These are phyloP conservation scores for Chironomus striatipennis DNA, from an alignment of 1,140 invertebrate genomes.

Conservation along the genomic window DNA sequence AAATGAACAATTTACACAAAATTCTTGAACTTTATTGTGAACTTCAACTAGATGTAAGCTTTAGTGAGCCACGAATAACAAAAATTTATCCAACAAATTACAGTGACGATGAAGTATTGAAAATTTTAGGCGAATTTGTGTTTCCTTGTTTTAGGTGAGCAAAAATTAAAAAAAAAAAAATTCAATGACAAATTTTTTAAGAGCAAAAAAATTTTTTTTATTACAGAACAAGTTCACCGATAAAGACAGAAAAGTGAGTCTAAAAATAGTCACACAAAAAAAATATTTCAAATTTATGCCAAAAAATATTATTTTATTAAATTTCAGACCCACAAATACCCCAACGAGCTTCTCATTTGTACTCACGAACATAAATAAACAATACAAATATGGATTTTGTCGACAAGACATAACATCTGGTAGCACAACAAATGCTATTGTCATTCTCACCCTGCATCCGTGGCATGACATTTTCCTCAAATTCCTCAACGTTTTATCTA, in stretches of 20 bases:
- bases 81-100: neutral
- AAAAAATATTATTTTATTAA: neutral
- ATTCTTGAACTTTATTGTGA: neutral
- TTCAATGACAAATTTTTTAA: neutral
- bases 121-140: neutral
- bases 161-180: neutral
- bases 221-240: neutral
- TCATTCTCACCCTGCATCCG: slow-evolving; percentile 76
- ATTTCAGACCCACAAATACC: neutral
- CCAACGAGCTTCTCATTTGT: slow-evolving; percentile 74
- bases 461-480: slow-evolving; percentile 96
- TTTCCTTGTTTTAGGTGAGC: neutral
- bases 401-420: slow-evolving; percentile 77
- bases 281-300: neutral
- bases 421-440: slow-evolving; percentile 50
- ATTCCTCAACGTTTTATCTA: slow-evolving; percentile 44
- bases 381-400: slow-evolving; percentile 94
- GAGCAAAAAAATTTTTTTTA: neutral
- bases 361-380: slow-evolving; percentile 83
- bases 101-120: neutral
- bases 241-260: neutral
- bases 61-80: neutral
- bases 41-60: neutral
- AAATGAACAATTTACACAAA: too few species aligned
- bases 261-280: too few species aligned